phyloP scores from a whole-genome alignment of 2,113 vertebrate species.

The Thalassarche chlororhynchos region DNA sequence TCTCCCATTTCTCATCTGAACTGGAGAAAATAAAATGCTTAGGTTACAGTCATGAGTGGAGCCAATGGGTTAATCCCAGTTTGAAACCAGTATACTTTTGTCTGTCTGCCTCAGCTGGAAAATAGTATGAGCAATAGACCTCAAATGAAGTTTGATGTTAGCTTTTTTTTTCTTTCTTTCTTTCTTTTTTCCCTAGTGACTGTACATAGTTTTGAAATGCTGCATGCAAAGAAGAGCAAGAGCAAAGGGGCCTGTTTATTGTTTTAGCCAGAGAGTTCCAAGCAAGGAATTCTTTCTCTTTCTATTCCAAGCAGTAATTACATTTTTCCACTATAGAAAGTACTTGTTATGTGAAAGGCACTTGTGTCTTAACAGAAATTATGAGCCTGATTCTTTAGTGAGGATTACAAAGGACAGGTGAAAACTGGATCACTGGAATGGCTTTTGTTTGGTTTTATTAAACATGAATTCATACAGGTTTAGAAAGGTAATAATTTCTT shows the following conservation, averaged over 20 bases:
- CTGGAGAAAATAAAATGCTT: neutral
- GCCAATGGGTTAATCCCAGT: neutral
- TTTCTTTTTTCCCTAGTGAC: neutral
- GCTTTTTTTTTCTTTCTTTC: neutral
- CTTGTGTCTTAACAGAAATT: neutral
- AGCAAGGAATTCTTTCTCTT: neutral
- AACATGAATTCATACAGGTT: neutral
- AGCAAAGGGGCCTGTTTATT: neutral
- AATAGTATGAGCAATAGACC: neutral
- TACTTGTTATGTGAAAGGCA: neutral
- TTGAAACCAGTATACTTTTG: neutral
- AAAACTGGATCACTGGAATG: neutral
- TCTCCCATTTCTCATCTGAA: neutral
- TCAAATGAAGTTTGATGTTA: neutral
- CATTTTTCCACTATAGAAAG: neutral
- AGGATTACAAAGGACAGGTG: neutral
- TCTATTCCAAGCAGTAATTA: neutral
- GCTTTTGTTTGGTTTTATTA: neutral
- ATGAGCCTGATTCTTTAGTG: neutral
- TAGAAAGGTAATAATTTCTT: neutral
- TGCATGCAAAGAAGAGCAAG: neutral
- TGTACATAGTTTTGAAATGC: neutral
- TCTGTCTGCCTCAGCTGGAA: neutral
- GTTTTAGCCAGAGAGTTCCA: neutral
- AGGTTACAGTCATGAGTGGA: neutral